Conservation (phyloP, 2,113 vertebrate genomes). For the Poecilia latipinna region DNA sequence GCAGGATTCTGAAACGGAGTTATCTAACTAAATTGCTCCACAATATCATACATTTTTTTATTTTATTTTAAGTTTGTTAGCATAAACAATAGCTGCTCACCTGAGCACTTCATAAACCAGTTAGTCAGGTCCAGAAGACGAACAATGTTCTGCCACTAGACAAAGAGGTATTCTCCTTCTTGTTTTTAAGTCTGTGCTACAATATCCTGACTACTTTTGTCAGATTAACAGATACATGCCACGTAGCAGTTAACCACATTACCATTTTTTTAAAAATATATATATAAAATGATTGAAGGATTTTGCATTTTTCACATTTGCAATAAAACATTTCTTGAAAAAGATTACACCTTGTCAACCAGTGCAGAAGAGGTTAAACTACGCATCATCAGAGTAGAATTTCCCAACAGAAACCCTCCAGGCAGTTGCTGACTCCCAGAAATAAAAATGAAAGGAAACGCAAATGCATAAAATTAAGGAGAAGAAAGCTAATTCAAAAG, state of each 20-base stretch:
- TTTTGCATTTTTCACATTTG: background rate
- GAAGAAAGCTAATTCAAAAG: constrained; percentile 21
- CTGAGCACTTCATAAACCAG: constrained; percentile 49
- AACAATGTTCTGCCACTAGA: constrained; percentile 21
- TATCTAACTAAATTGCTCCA: background rate
- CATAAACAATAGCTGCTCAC: constrained; percentile 14
- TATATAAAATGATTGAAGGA: background rate
- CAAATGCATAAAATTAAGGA: constrained; percentile 27
- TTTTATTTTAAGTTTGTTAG: background rate
- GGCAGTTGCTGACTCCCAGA: constrained; percentile 41
- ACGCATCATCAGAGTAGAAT: constrained; percentile 9
- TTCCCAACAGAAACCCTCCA: constrained; percentile 45
- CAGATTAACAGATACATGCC: too few species aligned
- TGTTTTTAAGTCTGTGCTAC: constrained; percentile 2
- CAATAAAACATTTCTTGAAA: constrained; percentile 2
- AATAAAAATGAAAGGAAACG: constrained; percentile 19
- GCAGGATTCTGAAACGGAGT: background rate
- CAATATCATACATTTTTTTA: too few species aligned
- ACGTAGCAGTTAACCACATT: too few species aligned
- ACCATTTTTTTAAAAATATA: too few species aligned
- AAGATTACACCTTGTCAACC: constrained; percentile 1
- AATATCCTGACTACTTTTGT: too few species aligned
- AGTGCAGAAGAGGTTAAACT: constrained; percentile 10
- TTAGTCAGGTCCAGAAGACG: constrained; percentile 30
- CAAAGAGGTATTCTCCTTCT: background rate